phyloP scores from a whole-genome alignment of 2,888 invertebrate species.

The Hirtodrosophila trivittata region DNA sequence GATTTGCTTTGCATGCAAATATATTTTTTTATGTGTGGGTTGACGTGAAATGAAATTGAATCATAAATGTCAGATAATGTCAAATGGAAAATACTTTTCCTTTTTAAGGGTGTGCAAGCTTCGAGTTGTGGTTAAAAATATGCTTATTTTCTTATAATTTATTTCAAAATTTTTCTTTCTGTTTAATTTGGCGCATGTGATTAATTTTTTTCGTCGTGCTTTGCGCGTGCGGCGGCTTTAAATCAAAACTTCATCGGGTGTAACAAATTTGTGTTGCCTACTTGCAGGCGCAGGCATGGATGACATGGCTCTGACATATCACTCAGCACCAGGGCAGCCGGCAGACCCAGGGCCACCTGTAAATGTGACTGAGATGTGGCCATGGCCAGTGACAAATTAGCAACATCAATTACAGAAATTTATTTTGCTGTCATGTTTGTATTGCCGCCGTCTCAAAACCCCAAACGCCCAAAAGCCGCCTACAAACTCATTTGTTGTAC shows the following conservation, averaged over 20 bases:
- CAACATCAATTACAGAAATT: conserved; percentile 78
- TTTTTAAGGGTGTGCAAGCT: conserved; percentile 15
- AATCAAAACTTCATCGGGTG: conserved; percentile 56
- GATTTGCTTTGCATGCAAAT: too few relatives aligned
- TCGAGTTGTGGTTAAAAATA: not conserved
- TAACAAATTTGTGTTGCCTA: conserved; percentile 40
- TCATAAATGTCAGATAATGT: too few relatives aligned
- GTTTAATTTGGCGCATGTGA: conserved; percentile 71
- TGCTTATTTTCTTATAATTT: not conserved
- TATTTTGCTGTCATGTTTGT: conserved; percentile 72
- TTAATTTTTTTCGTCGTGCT: conserved; percentile 46
- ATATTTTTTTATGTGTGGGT: too few relatives aligned
- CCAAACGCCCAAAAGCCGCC: conserved; percentile 44
- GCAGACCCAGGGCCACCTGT: conserved; percentile 63
- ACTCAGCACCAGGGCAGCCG: conserved; percentile 46
- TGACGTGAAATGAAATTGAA: too few relatives aligned
- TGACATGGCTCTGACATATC: conserved; percentile 63
- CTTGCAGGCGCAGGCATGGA: conserved; percentile 11
- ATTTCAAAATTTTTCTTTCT: conserved; percentile 40
- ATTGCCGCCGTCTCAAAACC: conserved; percentile 26
- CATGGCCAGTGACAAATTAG: conserved; percentile 77
- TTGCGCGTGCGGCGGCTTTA: conserved; percentile 63
- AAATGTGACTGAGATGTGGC: conserved; percentile 66
- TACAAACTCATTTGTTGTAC: conserved; percentile 76
- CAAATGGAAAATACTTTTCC: too few relatives aligned